Evolutionary conservation across 2,113 vertebrate species (phyloP).

Genomic region (Brachypodius melanocephalos): DNA sequence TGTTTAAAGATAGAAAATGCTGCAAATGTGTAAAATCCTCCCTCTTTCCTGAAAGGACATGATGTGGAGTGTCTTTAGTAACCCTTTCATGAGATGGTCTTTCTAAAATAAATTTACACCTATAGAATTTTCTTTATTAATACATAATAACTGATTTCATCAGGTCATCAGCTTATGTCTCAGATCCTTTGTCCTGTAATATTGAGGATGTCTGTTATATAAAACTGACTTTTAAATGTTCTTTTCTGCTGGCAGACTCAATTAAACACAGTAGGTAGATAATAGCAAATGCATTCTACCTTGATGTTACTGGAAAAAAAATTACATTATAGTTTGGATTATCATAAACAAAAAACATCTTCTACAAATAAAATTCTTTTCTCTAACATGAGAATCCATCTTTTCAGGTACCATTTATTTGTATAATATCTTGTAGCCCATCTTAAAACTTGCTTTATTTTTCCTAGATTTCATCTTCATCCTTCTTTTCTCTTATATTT

Average conservation of each 20-base stretch:
- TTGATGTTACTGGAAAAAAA: neutral
- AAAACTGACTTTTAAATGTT: neutral
- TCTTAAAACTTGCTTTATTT: neutral
- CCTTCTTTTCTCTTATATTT: neutral
- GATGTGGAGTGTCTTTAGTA: fast-evolving
- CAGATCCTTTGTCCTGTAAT: neutral
- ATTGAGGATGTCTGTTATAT: neutral
- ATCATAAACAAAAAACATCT: neutral
- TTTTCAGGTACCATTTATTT: neutral
- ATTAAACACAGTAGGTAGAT: neutral
- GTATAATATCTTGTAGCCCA: neutral
- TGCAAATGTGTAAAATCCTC: neutral
- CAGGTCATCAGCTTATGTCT: neutral
- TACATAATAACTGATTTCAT: neutral
- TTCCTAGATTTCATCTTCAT: neutral
- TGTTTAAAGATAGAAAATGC: neutral
- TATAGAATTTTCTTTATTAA: neutral
- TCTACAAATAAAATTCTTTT: neutral
- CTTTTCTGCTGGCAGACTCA: neutral
- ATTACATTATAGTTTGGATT: neutral
- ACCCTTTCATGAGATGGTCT: neutral
- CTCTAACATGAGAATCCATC: neutral
- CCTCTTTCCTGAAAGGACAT: neutral
- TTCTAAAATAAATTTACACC: neutral
- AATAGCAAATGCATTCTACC: neutral